Percentiles rank a stretch among this genome's conserved stretches.
Conservation (phyloP, 2,888 invertebrate genomes). For the Zonitis immaculata region DNA sequence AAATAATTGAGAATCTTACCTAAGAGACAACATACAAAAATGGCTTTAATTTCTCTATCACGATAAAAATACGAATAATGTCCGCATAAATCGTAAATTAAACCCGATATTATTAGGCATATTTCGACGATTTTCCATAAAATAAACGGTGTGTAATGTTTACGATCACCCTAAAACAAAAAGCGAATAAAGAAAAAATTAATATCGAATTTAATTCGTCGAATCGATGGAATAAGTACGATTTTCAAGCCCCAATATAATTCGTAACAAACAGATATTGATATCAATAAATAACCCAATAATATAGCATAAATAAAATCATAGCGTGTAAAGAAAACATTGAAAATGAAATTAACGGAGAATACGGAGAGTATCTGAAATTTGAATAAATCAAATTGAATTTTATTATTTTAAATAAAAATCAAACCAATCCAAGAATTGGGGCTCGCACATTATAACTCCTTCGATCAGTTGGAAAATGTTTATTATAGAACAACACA, state of each 20-base stretch:
- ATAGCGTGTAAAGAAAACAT: background rate
- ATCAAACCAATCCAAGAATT: conserved; percentile 1
- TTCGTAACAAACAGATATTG: background rate
- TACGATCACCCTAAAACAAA: conserved; percentile 2
- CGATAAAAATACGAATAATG: background rate
- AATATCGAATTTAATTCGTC: background rate
- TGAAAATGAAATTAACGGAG: background rate
- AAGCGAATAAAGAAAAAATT: background rate
- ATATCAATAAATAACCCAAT: background rate
- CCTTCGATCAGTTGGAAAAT: conserved; percentile 2
- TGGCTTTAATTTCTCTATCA: background rate
- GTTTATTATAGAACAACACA: background rate
- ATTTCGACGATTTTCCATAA: background rate
- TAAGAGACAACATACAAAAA: background rate
- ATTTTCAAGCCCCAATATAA: conserved; percentile 1
- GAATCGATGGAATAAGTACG: too few relatives aligned
- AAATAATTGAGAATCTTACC: background rate
- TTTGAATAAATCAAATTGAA: too few relatives aligned
- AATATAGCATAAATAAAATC: background rate
- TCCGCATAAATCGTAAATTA: background rate
- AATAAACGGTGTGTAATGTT: conserved; percentile 3
- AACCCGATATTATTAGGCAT: background rate
- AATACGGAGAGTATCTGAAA: conserved; percentile 3
- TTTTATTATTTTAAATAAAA: too few relatives aligned
- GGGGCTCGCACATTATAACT: background rate